Base-by-base conservation (phyloP, 2,888 invertebrate genomes). In the Eupithecia abbreviata region DNA sequence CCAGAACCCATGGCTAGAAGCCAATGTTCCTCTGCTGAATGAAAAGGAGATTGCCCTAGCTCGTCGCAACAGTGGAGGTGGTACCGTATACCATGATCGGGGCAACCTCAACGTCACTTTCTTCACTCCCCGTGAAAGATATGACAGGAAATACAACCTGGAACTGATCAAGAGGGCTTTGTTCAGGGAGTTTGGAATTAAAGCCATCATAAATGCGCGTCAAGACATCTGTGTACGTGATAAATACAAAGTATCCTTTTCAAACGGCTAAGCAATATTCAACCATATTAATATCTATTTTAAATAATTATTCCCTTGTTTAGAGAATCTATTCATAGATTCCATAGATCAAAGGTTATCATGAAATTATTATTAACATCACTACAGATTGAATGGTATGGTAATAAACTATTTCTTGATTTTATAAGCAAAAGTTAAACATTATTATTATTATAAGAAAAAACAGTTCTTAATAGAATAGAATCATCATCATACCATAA, bases 1-100 rank as follows among this genome's bases (percentile, higher is more conserved):
- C 91, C 99, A 99, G 91, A 99, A 99, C 92, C 98, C 99, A 0
- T 99, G 99, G 97, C 90, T 97, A 51, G 99, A 99, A 91, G 97
- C 98, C 2, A 98, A 99, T 90, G 93, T 98, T 3, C 95, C 96
- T 3, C 95, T 96, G 66, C 90, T 98, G 71, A 89, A 95, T 79
- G 96, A 96, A 71, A 95, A 96, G 66, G 97, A 96, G 18, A 96
- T 99, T 76, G 95, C 96, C 13, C 86, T 99, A 78, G 99, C 98
- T 0, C 96, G 99, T 77, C 96, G 99, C 66, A 98, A 98, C 87
- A 99, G 99, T 91, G 99, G 99, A 47, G 98, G 99, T 79, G 99
- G 99, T 45, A 97, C 99, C 4, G 99, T 99, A 43, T 99, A 98
- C 91, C 99, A 99, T 90, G 99, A 99, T 91, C 93, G 96, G 81